Base-by-base conservation (phyloP, 2,797 vertebrate species). In the Otolemur crassicaudatus region DNA sequence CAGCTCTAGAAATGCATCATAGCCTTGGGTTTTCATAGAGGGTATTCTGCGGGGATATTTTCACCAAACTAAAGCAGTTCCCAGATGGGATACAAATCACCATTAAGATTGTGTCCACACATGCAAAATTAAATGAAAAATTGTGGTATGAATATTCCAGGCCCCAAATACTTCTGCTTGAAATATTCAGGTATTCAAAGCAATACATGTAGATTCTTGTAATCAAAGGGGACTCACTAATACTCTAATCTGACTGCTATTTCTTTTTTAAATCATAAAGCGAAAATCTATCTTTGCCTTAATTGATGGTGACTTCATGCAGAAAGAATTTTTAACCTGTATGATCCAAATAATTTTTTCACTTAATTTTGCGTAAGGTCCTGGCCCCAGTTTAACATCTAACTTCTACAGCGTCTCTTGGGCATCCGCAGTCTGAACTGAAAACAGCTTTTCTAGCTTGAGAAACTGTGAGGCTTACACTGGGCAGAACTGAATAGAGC, bases 401-500 rank as follows among this genome's bases (percentile, higher is more conserved):
- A 29, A 87, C 76, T 84, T 58, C 53, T 73, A 34, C 69, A 63
- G 56, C 34, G 92, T 77, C 58, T 93, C 67, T 23, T 53, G 67
- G 56, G 58, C 19, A 43, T 58, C 69, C 79, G 69, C 53, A 83
- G 63, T n/a, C 70, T 92, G 92, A 93, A 86, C 29, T 80, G 61
- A 53, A 58, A 96, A 79, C 2, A 87, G 90, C 58, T 97, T 97
- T 95, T 97, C 94, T 96, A 9, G 89, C 96, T 97, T 96, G 82
- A 96, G 93, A 95, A 95, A 88, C 91, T 86, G 84, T 91, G 92
- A 94, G 49, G 77, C 85, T 92, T 65, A 95, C 82, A 91, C 89
- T 92, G 79, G 79, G 56, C 61, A 67, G 1, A 4, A 60, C 76
- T 82, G 95, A 88, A 86, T 67, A 77, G 58, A 96, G 75, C 1